Evolutionary conservation across 2,113 vertebrate genomes (phyloP), one percentile per base, ranked within the genome.

Genomic region (Lamprologus callipterus): DNA sequence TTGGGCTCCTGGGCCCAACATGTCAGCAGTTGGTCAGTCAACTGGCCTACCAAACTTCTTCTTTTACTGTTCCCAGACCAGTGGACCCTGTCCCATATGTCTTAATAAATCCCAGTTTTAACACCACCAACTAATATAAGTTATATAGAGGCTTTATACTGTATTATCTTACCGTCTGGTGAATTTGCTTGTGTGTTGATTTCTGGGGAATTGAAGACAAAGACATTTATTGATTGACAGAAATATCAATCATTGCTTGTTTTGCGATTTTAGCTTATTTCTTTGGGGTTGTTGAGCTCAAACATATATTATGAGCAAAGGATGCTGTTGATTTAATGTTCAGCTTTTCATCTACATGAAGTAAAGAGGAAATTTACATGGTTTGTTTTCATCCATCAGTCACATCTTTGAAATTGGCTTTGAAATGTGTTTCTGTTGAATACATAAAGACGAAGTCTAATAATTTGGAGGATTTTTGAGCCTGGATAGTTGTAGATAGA

Each of bases 101-200:
- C 12, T 57, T 26, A 28, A 57, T 57, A 28, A 57, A 57, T 57
- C 12, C 54, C 23, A 0, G 0, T 26, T 57, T 28, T 57, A 28
- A 57, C 54, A 57, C 10, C 53, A 55, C 0, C 53, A 55, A 0
- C 53, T 55, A 55, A 55, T 23, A 23, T 6, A 6, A 10, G 1
- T 53, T 4, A 53, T 11, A 53, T 1, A 53, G 51, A 53, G 51
- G 19, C 51, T 21, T 53, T 11, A 53, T 11, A 53, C 51, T 21
- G 51, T 53, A 53, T 53, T 21, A 57, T 28, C 54, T 57, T 57
- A 28, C 51, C 51, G 0, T 11, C 51, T 53, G 8, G 17, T 51
- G 0, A n/a, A 0, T 51, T 51, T 51, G 3, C 51, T 53, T 53
- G 19, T 53, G 51, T 3, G 6, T 1, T 21, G 51, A 21, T 53